These are phyloP conservation scores for Eulemur mongoz DNA, from an alignment of 2,797 vertebrate genomes.

Conservation along the genomic window DNA sequence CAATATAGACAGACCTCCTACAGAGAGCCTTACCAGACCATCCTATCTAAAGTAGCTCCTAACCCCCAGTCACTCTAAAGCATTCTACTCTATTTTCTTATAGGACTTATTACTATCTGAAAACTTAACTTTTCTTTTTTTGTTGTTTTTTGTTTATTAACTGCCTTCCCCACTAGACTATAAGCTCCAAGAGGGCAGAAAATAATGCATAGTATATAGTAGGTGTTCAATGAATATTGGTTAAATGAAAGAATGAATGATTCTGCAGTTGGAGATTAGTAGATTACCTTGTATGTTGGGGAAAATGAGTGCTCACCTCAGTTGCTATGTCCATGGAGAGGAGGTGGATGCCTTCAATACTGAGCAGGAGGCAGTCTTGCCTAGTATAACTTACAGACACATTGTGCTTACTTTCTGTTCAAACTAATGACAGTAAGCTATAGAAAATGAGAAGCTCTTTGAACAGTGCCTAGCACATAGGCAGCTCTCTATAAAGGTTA, in stretches of 20 bases:
- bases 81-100: slow-evolving; percentile 34
- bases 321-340: neutral
- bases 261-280: neutral
- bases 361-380: neutral
- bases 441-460: neutral
- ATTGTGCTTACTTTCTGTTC: slow-evolving; percentile 14
- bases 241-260: slow-evolving; percentile 32
- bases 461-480: neutral
- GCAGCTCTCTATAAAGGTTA: neutral
- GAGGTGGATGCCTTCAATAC: neutral
- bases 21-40: neutral
- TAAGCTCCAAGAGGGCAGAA: slow-evolving; percentile 41
- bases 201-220: neutral
- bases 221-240: neutral
- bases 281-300: neutral
- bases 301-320: neutral
- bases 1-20: neutral
- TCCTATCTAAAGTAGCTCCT: neutral
- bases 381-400: neutral
- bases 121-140: neutral
- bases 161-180: slow-evolving; percentile 6
- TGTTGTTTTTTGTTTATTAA: slow-evolving; percentile 16
- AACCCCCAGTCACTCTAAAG: neutral
- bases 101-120: slow-evolving; percentile 13
- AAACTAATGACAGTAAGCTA: neutral